Conservation (phyloP, 2,888 invertebrate genomes). For the Atrina japonica region DNA sequence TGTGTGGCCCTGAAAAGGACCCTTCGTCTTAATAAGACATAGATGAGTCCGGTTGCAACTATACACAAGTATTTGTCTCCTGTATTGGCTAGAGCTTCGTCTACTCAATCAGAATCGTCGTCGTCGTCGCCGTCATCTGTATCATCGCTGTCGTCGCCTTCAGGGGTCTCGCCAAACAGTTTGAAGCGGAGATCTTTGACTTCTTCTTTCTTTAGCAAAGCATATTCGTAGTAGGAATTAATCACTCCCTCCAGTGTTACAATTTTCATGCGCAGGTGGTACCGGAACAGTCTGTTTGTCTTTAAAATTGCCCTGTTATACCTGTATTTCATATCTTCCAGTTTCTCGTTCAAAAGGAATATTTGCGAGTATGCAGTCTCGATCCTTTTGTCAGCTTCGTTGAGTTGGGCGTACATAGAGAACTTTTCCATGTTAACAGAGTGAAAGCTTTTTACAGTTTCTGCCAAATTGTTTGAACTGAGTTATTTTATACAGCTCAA, state of each 20-base stretch:
- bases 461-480: too few species aligned
- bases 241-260: slow-evolving; percentile 54
- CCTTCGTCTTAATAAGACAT: too few species aligned
- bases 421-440: too few species aligned
- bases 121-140: not conserved
- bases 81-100: too few species aligned
- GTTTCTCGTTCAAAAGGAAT: slow-evolving; percentile 39
- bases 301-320: slow-evolving; percentile 42
- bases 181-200: slow-evolving; percentile 52
- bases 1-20: too few species aligned
- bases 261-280: slow-evolving; percentile 54
- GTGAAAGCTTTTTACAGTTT: too few species aligned
- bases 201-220: slow-evolving; percentile 52
- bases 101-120: too few species aligned
- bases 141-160: slow-evolving; percentile 8
- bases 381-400: slow-evolving; percentile 44
- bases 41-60: too few species aligned
- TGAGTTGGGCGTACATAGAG: slow-evolving; percentile 39
- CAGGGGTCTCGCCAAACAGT: slow-evolving; percentile 28
- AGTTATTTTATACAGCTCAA: too few species aligned
- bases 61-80: too few species aligned
- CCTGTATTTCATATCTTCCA: slow-evolving; percentile 43
- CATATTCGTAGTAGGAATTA: slow-evolving; percentile 53
- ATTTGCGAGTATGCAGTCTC: slow-evolving; percentile 52
- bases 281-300: slow-evolving; percentile 47